These are phyloP conservation scores for Myotis lucifugus DNA, from an alignment of 2,113 vertebrate genomes.

Conservation along the genomic window DNA sequence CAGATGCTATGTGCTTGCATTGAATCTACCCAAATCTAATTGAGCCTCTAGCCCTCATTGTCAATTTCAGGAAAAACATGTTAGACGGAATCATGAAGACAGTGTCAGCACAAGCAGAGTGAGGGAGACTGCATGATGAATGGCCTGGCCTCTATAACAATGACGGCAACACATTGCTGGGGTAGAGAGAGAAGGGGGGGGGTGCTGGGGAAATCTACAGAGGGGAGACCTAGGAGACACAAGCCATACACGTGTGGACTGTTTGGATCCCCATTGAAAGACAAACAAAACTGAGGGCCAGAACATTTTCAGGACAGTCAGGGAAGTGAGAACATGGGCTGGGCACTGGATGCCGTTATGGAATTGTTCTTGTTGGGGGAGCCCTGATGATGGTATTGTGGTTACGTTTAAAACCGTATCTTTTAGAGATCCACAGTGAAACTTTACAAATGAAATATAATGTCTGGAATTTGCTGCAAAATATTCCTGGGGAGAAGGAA, in stretches of 20 bases:
- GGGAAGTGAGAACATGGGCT: not conserved
- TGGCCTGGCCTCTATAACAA: not conserved
- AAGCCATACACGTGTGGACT: rapidly evolving
- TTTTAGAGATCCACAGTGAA: not conserved
- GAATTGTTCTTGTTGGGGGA: not conserved
- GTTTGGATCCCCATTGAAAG: not conserved
- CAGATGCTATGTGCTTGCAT: rapidly evolving
- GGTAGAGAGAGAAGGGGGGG: not conserved
- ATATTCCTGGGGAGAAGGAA: not conserved
- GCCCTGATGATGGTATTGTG: not conserved
- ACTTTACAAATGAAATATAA: not conserved
- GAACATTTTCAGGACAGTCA: no score
- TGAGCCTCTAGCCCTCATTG: not conserved
- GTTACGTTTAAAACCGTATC: rapidly evolving
- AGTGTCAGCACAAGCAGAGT: not conserved
- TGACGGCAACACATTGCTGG: not conserved
- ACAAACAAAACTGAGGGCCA: not conserved
- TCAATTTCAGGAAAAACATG: not conserved
- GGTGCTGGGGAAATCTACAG: not conserved
- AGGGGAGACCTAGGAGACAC: no score
- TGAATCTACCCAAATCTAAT: not conserved
- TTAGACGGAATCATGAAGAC: rapidly evolving
- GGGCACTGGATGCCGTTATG: rapidly evolving
- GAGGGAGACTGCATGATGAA: not conserved
- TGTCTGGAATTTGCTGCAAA: not conserved